Percentiles rank a stretch among this genome's conserved stretches.
Evolutionary conservation across 2,113 vertebrate species (phyloP).

Genomic region (Isurus oxyrinchus): DNA sequence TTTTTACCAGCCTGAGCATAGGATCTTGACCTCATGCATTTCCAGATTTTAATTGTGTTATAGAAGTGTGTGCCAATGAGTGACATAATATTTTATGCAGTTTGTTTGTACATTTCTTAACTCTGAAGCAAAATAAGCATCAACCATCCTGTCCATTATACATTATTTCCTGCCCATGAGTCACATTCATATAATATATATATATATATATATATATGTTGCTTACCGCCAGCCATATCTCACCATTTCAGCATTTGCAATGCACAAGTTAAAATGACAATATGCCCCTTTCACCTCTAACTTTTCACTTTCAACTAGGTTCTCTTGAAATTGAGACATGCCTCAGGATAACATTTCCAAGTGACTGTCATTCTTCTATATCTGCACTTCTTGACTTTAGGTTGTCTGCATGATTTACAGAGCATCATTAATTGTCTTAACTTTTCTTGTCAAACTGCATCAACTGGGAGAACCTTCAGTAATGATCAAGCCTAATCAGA

Average conservation of each 20-base stretch:
- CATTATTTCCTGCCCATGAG: background rate
- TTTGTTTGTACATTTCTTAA: background rate
- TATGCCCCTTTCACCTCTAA: background rate
- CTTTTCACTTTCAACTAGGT: background rate
- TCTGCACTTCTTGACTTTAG: background rate
- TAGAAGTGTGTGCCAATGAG: background rate
- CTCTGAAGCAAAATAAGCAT: background rate
- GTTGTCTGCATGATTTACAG: background rate
- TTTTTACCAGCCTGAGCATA: background rate
- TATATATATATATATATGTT: background rate
- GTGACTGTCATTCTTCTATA: background rate
- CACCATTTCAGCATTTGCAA: background rate
- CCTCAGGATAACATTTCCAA: background rate
- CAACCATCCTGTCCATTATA: background rate
- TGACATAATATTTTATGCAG: background rate
- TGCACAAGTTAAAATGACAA: background rate
- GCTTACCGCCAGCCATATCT: background rate
- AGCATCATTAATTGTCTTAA: background rate
- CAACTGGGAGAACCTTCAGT: background rate
- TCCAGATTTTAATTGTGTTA: background rate
- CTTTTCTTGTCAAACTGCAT: background rate
- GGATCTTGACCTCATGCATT: background rate
- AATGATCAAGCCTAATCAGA: background rate
- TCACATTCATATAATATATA: background rate
- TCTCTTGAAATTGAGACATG: background rate